Percentiles rank a stretch among this genome's conserved stretches.
Conservation (phyloP, 2,797 vertebrate genomes). For the Octomys mimax region DNA sequence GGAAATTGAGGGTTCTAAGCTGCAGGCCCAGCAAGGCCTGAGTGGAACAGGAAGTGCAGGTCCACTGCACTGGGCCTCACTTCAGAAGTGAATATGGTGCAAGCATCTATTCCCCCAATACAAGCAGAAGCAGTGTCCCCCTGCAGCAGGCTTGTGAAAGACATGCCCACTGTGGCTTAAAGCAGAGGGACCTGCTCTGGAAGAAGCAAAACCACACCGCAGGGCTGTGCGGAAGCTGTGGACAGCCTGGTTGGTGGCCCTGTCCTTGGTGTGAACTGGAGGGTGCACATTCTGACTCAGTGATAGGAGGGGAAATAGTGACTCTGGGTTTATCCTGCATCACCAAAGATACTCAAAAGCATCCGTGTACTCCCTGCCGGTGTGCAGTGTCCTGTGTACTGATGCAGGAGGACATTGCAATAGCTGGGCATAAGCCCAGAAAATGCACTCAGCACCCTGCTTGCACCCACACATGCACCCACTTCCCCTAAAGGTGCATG, state of each 20-base stretch:
- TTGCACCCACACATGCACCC: neutral
- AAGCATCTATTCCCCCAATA: neutral
- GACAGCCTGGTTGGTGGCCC: fast-evolving
- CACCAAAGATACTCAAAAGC: neutral
- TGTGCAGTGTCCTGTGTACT: neutral
- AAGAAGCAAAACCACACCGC: neutral
- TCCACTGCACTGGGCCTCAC: neutral
- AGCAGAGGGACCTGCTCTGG: neutral
- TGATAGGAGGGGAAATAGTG: neutral
- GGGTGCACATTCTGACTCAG: fast-evolving
- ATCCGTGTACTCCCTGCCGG: neutral
- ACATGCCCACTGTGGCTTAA: conserved; percentile 40
- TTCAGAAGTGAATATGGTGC: neutral
- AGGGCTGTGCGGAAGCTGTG: fast-evolving
- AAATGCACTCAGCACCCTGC: fast-evolving
- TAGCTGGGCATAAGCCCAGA: neutral
- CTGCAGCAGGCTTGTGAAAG: conserved; percentile 74
- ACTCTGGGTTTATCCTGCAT: neutral
- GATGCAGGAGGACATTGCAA: fast-evolving
- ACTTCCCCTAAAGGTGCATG: neutral
- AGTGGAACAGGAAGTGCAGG: neutral
- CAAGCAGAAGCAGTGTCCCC: conserved; percentile 77
- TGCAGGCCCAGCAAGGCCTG: neutral
- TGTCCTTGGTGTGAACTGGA: neutral
- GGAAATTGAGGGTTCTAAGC: neutral